Conservation (phyloP, 2,888 invertebrate genomes). For the Eulithis testata region DNA sequence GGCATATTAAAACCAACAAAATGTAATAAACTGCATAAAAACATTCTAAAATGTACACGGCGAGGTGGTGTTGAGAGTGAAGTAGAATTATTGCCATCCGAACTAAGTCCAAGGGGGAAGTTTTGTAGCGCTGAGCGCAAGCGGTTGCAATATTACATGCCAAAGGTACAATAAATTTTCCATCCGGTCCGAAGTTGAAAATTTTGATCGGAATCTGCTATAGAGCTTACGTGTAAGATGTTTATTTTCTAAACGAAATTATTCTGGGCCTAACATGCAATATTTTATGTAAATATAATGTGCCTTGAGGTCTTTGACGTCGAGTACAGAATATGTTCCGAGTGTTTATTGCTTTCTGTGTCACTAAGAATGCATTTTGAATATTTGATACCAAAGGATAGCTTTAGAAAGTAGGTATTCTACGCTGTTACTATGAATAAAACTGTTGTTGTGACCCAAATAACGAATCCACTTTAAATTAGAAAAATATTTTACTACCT, state of each 20-base stretch:
- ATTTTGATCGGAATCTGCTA: constrained; percentile 28
- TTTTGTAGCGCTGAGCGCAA: constrained; percentile 34
- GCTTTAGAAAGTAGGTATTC: neutral
- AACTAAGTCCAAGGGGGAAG: constrained; percentile 33
- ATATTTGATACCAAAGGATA: constrained; percentile 18
- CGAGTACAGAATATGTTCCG: constrained; percentile 2
- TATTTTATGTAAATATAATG: constrained; percentile 29
- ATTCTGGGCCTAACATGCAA: constrained; percentile 1
- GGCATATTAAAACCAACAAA: constrained; percentile 4
- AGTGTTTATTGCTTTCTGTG: constrained; percentile 24
- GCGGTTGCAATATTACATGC: constrained; percentile 44
- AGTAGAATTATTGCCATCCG: constrained; percentile 25
- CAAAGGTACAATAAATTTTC: constrained; percentile 42
- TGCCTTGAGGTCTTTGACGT: constrained; percentile 27
- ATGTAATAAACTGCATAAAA: constrained; percentile 8
- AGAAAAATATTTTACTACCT: too few species aligned
- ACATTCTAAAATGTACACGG: constrained; percentile 16
- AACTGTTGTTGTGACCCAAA: too few species aligned
- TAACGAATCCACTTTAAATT: too few species aligned
- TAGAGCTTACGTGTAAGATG: constrained; percentile 4
- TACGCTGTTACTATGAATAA: too few species aligned
- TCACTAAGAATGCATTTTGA: constrained; percentile 17
- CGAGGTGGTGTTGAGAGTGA: constrained; percentile 25
- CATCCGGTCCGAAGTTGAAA: constrained; percentile 37
- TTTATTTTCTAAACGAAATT: neutral